Evolutionary conservation across 1,140 invertebrate genomes (phyloP).

Genomic region (Delia radicum): DNA sequence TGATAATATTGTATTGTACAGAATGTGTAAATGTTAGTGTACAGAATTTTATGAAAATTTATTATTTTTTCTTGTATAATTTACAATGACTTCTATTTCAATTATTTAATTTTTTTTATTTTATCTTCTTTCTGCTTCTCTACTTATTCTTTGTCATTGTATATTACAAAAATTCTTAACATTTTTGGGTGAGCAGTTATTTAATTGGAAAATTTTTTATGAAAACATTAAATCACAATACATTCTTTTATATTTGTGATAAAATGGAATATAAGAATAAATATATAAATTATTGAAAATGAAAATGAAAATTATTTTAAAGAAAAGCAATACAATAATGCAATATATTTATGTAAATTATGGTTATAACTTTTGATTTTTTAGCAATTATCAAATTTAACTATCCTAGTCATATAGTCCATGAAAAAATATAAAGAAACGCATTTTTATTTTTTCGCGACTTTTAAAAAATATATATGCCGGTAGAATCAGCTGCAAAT

Average conservation of each 20-base stretch:
- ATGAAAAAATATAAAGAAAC: too few relatives aligned
- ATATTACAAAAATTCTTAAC: constrained; percentile 2
- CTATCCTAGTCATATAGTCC: too few relatives aligned
- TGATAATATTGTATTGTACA: not conserved
- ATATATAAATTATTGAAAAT: not conserved
- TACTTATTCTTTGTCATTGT: not conserved
- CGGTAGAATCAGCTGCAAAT: too few relatives aligned
- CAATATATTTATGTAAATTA: too few relatives aligned
- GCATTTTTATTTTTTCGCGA: too few relatives aligned
- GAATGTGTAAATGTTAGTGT: not conserved
- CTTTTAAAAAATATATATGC: too few relatives aligned
- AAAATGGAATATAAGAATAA: not conserved
- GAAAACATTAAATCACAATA: constrained; percentile 18
- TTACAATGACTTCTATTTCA: constrained; percentile 19
- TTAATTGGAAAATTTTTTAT: constrained; percentile 17
- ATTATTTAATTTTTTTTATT: constrained; percentile 19
- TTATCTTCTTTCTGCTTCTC: not conserved
- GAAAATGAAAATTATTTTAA: too few relatives aligned
- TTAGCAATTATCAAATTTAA: too few relatives aligned
- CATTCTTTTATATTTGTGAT: not conserved
- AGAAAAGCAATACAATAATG: too few relatives aligned
- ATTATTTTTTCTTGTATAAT: constrained; percentile 13
- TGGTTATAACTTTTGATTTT: too few relatives aligned
- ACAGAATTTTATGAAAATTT: constrained; percentile 10
- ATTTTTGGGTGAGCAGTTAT: not conserved